Percentiles rank a stretch among this genome's conserved stretches.
These are phyloP conservation scores for Ganaspis sp. DNA, from an alignment of 1,140 invertebrate genomes.

Conservation along the genomic window DNA sequence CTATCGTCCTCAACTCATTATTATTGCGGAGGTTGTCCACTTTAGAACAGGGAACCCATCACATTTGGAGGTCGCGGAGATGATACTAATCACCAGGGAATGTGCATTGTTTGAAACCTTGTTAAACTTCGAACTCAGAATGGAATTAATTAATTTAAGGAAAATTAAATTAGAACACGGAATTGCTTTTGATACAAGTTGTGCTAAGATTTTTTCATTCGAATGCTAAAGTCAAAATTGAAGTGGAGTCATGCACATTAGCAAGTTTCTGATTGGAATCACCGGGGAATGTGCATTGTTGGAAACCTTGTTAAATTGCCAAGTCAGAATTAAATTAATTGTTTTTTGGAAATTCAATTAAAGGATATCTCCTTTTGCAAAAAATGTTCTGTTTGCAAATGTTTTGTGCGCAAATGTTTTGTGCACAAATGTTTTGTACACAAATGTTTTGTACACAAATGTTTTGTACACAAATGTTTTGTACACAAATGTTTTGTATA, in stretches of 20 bases:
- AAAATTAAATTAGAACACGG: not conserved
- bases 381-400: no score
- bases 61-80: slow-evolving; percentile 81
- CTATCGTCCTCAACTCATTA: slow-evolving; percentile 26
- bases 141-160: not conserved
- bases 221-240: not conserved
- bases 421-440: no score
- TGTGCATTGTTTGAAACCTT: slow-evolving; percentile 92
- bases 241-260: not conserved
- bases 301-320: not conserved
- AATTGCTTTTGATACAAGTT: not conserved
- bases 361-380: no score
- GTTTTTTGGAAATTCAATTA: not conserved
- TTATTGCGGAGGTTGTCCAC: slow-evolving; percentile 84
- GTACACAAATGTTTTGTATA: no score
- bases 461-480: no score
- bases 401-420: no score
- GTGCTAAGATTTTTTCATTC: not conserved
- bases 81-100: slow-evolving; percentile 86
- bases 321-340: not conserved
- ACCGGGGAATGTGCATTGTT: not conserved
- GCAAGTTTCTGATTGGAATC: not conserved
- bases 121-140: slow-evolving; percentile 77
- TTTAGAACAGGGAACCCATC: slow-evolving; percentile 83
- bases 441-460: no score